These are phyloP conservation scores for Melanotaenia boesemani DNA, from an alignment of 2,797 vertebrate genomes.

Conservation along the genomic window DNA sequence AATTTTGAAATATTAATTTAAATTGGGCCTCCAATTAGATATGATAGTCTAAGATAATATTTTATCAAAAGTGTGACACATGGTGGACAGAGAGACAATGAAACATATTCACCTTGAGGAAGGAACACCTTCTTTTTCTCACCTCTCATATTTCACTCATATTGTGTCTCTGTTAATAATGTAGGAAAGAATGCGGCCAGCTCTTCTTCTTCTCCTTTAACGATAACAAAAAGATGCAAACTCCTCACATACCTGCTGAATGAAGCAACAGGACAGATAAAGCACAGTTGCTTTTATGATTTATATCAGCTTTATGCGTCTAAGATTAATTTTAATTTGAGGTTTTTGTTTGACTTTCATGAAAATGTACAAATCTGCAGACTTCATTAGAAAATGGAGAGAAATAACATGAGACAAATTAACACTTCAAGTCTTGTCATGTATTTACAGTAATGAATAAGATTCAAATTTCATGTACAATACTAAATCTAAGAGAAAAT, in stretches of 20 bases:
- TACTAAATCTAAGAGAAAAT: no score
- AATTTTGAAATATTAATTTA: no score
- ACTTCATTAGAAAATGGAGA: no score
- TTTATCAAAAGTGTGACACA: fast-evolving
- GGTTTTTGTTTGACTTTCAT: no score
- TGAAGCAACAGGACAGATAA: no score
- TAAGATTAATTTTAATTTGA: background rate
- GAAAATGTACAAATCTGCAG: no score
- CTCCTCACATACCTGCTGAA: constrained; percentile 13
- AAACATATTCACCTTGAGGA: constrained; percentile 13
- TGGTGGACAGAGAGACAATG: background rate
- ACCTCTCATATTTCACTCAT: constrained; percentile 65
- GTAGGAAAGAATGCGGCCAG: constrained; percentile 47
- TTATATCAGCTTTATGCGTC: no score
- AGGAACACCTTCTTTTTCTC: constrained; percentile 19
- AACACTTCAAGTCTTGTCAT: background rate
- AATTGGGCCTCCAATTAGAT: background rate
- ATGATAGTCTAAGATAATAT: background rate
- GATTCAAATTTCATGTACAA: background rate
- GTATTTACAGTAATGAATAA: background rate
- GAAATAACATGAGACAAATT: no score
- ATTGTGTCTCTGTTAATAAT: constrained; percentile 49
- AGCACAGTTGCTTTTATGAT: no score
- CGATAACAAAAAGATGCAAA: constrained; percentile 39
- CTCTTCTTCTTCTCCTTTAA: constrained; percentile 11